Conservation (phyloP, 2,797 vertebrate genomes). For the Delichon dasypus region DNA sequence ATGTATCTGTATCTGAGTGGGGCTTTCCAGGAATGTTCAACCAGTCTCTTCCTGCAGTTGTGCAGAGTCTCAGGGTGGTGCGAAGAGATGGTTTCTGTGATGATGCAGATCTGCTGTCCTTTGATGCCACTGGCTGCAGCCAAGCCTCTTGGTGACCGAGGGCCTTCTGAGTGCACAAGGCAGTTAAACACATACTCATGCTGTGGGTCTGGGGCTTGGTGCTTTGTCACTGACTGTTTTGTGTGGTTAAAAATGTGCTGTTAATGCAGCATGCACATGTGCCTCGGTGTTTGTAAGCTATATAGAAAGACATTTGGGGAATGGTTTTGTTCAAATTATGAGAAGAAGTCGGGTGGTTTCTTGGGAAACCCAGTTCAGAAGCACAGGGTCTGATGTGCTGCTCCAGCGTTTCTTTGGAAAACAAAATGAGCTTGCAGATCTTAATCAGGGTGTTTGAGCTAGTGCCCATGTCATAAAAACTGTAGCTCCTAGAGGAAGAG, state of each 20-base stretch:
- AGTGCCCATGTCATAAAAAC: neutral
- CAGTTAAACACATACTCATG: neutral
- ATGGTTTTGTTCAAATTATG: neutral
- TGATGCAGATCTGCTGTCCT: neutral
- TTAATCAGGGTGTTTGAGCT: constrained; percentile 29
- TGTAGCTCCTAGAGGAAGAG: neutral
- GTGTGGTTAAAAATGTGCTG: neutral
- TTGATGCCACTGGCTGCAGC: neutral
- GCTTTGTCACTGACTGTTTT: neutral
- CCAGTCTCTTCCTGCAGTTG: neutral
- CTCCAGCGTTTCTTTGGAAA: neutral
- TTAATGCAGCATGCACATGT: neutral
- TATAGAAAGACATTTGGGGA: neutral
- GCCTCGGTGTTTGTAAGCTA: neutral
- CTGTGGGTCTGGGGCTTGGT: too few relatives aligned
- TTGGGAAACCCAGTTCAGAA: neutral
- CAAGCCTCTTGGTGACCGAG: neutral
- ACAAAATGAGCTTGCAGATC: constrained; percentile 45
- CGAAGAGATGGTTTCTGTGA: neutral
- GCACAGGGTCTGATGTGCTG: neutral
- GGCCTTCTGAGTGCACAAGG: neutral
- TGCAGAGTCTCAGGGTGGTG: neutral
- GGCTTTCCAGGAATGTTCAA: neutral
- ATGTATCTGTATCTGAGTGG: neutral
- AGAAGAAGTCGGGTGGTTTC: neutral